Base-by-base conservation (phyloP, 2,113 vertebrate species). In the Ancistrus triradiatus region DNA sequence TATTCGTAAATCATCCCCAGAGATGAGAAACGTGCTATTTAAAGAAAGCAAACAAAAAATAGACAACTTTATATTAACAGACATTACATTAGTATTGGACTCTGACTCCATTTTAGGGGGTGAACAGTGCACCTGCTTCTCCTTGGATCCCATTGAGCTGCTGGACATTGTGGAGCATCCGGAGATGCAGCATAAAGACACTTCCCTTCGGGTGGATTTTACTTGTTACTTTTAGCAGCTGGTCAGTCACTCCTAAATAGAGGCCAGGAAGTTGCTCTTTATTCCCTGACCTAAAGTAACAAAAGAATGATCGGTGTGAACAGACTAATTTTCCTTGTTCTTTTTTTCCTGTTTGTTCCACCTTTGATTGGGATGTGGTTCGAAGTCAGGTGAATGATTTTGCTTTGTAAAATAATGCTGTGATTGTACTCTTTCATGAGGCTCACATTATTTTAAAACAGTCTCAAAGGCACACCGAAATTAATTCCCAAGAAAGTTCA, bases 221-320 rank as follows among this genome's bases (percentile, higher is more conserved):
- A 75, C 73, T 68, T 72, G 47, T 35, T 64, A 60, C 62, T 58
- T 52, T 57, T 56, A 69, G 69, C 73, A 72, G 73, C 69, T 75
- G 73, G 69, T 38, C 56, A 68, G 42, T 65, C 46, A 37, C 65
- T 68, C 31, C 37, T 51, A 55, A 68, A 40, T 18, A 44, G 47
- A 62, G 57, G 40, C 14, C 73, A 74, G 73, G 61, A 72, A 72
- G 55, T 25, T 35, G 14, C 44, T 51, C 47, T 58, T 70, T 70
- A 63, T 50, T 58, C 40, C 28, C 19, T 58, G 55, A 59, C 17
- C 44, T 21, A 38, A 56, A 68, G 18, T 44, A 55, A 74, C 66
- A 74, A 74, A 69, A 56, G 40, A 57, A 21, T n/a, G 31, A 49
- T 49, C 24, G 49, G 24, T 66, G 44, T 43, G 24, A 42, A 10